Percentiles rank a stretch among this genome's conserved stretches.
phyloP scores from a whole-genome alignment of 2,797 vertebrate species.

The Mus spretus region DNA sequence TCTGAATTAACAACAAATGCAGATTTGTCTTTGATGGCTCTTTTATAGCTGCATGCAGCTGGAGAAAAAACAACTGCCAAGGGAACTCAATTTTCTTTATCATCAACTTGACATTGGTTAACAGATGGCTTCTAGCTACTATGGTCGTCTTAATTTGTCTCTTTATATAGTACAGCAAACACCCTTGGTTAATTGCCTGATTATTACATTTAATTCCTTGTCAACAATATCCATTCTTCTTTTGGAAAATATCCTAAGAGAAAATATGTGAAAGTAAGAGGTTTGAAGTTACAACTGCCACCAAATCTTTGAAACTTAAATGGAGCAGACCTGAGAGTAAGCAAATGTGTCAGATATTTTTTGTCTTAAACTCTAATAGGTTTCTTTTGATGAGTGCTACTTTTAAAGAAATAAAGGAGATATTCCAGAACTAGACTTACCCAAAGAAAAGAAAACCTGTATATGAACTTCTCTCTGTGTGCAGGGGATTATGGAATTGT shows the following conservation, averaged over 20 bases:
- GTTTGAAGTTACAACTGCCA: constrained; percentile 76
- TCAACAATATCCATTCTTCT: constrained; percentile 85
- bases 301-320: constrained; percentile 69
- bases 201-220: constrained; percentile 89
- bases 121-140: constrained; percentile 89
- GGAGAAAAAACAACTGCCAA: constrained; percentile 87
- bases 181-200: constrained; percentile 87
- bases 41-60: constrained; percentile 88
- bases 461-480: neutral
- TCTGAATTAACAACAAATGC: constrained; percentile 86
- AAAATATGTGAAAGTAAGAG: constrained; percentile 81
- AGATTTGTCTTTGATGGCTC: constrained; percentile 86
- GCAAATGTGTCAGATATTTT: neutral
- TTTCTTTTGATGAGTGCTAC: neutral
- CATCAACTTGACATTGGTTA: constrained; percentile 89
- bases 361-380: neutral
- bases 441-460: neutral
- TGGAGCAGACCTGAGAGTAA: neutral
- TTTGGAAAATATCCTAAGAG: constrained; percentile 85
- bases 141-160: constrained; percentile 87
- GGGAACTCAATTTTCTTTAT: constrained; percentile 90
- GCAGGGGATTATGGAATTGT: neutral
- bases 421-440: neutral
- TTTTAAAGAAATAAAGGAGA: neutral
- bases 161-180: constrained; percentile 86